These are phyloP conservation scores for Pelmatolapia mariae DNA, from an alignment of 2,113 vertebrate species.

Conservation along the genomic window DNA sequence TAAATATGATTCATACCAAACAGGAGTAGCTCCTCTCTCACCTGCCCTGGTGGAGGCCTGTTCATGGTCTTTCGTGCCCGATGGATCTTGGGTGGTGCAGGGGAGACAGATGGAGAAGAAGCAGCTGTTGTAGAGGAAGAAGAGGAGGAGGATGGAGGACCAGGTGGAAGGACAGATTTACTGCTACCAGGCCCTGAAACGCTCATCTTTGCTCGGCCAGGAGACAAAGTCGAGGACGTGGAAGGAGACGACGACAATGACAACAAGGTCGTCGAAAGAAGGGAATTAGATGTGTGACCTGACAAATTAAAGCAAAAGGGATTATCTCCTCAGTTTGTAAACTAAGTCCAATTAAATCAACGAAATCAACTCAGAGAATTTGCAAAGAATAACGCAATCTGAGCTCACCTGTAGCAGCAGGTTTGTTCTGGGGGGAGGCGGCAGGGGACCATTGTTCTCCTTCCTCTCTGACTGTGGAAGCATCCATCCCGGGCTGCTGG, in stretches of 20 bases:
- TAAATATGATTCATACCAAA: not conserved
- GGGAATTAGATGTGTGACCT: conserved; percentile 80
- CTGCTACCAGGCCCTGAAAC: conserved; percentile 76
- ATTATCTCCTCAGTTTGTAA: not conserved
- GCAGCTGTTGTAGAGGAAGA: conserved; percentile 66
- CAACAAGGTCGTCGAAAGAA: not conserved
- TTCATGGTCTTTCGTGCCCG: conserved; percentile 88
- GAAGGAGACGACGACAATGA: conserved; percentile 66
- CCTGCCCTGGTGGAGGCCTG: conserved; percentile 76
- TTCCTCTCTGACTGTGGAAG: conserved; percentile 18
- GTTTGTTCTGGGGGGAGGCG: conserved; percentile 37
- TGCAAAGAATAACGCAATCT: not conserved
- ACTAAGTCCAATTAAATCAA: not conserved
- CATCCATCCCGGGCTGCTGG: conserved; percentile 15
- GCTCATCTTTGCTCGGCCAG: conserved; percentile 85
- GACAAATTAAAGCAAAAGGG: not conserved
- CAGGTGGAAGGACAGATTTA: conserved; percentile 67
- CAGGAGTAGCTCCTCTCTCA: conserved; percentile 29
- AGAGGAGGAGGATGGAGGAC: conserved; percentile 61
- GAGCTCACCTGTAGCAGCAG: conserved; percentile 47
- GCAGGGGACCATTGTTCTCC: conserved; percentile 9
- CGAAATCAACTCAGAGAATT: accelerated
- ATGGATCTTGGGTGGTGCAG: conserved; percentile 77
- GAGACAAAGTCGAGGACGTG: conserved; percentile 59
- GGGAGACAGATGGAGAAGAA: conserved; percentile 53